Base-by-base conservation (phyloP, 2,797 vertebrate species). In the Brotula barbata region DNA sequence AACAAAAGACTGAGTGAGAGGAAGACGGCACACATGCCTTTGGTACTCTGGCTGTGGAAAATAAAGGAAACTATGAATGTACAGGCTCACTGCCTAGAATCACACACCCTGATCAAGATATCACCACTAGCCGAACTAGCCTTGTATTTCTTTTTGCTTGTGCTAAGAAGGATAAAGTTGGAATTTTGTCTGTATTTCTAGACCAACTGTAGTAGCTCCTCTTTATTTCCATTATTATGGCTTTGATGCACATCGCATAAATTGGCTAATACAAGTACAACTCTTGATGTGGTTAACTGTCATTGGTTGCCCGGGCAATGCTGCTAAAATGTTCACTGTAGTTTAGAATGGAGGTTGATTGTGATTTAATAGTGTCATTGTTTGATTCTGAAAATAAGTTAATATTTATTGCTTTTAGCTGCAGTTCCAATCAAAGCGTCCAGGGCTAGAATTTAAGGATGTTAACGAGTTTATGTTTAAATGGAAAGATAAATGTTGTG, bases 371-470 rank as follows among this genome's bases (percentile, higher is more conserved):
- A 75, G 58, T 25, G 43, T 77, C 43, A 64, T 23, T 65, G 53
- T 83, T 55, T 62, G 70, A 73, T 83, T 71, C 45, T 46, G 44
- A 74, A 40, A 56, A 47, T 71, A 77, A 74, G 42, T 83, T 80
- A 55, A 80, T 88, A 88, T 89, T 85, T 88, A 85, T 87, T 88
- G 72, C 64, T 73, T 84, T 64, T 63, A 79, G 79, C 19, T n/a
- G 43, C 40, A 21, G 43, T 52, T 53, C 2, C 0, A 40, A 47
- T 71, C 52, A 66, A 42, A 21, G 54, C 39, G 0, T 41, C 39
- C 8, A 12, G n/a, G 25, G 54, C 37, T 45, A 31, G 58, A 53
- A 47, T 74, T 43, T 15, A 47, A 33, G 53, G 36, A 22, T 47
- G 3, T 25, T 37, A 34, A 17, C 58, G 43, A 56, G 17, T 73